phyloP scores from a whole-genome alignment of 2,888 invertebrate genomes.

The Lasioglossum zephyrum region DNA sequence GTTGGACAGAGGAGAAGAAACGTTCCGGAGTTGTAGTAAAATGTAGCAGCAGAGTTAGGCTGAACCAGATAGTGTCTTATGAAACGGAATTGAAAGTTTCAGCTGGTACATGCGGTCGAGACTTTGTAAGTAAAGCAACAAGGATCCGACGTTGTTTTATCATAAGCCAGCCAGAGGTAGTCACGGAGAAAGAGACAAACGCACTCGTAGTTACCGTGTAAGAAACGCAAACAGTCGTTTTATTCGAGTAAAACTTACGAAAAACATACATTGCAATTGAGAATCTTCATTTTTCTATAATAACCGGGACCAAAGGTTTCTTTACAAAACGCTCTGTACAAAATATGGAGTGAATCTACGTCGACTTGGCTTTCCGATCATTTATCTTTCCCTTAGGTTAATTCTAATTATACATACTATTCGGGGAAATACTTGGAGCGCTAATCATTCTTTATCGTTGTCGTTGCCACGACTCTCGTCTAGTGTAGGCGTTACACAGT shows the following conservation, averaged over 20 bases:
- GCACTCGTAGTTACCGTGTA: background rate
- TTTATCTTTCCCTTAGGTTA: background rate
- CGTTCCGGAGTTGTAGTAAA: background rate
- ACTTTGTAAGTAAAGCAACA: background rate
- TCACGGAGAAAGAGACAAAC: background rate
- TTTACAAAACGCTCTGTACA: no score
- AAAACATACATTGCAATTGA: no score
- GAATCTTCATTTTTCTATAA: no score
- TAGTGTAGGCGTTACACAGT: background rate
- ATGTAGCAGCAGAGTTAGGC: background rate
- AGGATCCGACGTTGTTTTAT: background rate
- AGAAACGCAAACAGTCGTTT: background rate
- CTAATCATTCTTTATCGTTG: constrained; percentile 15
- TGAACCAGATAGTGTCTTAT: background rate
- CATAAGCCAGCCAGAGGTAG: background rate
- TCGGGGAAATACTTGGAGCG: background rate
- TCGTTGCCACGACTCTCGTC: background rate
- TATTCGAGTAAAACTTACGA: background rate
- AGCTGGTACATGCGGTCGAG: background rate
- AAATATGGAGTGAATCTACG: background rate
- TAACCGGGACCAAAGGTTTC: no score
- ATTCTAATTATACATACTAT: background rate
- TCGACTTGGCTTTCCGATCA: background rate
- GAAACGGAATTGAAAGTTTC: background rate
- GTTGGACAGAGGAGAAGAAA: background rate